Evolutionary conservation across 2,797 vertebrate species (phyloP), one percentile per base, ranked within the genome.

Genomic region (Alosa sapidissima): DNA sequence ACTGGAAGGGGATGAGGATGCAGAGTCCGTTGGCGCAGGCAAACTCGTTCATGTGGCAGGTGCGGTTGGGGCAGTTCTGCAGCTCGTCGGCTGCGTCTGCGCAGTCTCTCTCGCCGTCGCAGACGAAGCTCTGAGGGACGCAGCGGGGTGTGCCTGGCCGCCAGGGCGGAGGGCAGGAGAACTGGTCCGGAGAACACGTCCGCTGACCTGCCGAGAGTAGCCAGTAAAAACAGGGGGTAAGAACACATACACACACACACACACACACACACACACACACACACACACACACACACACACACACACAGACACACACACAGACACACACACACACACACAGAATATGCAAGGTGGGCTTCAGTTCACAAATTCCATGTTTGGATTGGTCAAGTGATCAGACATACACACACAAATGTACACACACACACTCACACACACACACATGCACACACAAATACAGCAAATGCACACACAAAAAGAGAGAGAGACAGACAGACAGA

Each of bases 61-160:
- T 94, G 68, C 96, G 95, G 88, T 96, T 94, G 24, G 96, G 97
- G 85, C 98, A 99, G 88, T 98, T 98, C 86, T 98, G 97, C 55
- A 96, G 94, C 87, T 99, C 98, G 82, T 99, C 98, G 0, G 95
- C 92, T 0, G 96, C 97, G 16, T 98, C 94, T 0, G 86, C 87
- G 4, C 98, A 99, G 87, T 99, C 98, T 49, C 94, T 95, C 2
- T 98, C 97, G 0, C 97, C 97, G 33, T 99, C 97, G 54, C 98
- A 99, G 83, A 99, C 90, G 92, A 94, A 97, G 0, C 75, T 87
- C 5, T 13, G 84, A 13, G 97, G 94, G 82, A 99, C 94, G 87
- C 98, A 99, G 36, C 93, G 95, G 16, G 96, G 94, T 82, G 91
- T 85, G 41, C 94, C 91, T 0, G 97, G 94, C 7, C 93, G 90